Evolutionary conservation across 2,797 vertebrate genomes (phyloP).

Genomic region (Falco cherrug): DNA sequence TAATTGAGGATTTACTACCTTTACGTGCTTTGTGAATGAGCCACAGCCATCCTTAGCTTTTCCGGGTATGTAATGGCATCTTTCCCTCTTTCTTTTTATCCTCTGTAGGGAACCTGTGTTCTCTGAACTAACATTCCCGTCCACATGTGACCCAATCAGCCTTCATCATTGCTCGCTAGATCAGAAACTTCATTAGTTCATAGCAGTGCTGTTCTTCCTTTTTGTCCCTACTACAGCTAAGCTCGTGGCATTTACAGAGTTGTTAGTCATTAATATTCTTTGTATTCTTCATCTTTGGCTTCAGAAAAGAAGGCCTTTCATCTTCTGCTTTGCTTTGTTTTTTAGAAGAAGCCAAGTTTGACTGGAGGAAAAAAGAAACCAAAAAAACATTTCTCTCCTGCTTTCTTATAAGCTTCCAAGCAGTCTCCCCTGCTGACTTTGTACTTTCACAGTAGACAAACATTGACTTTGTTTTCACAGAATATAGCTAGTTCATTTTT

Average conservation of each 20-base stretch:
- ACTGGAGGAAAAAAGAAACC: slow-evolving; percentile 48
- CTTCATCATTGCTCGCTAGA: not conserved
- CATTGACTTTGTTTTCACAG: slow-evolving; percentile 58
- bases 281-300: slow-evolving; percentile 64
- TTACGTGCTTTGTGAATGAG: not conserved
- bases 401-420: slow-evolving; percentile 39
- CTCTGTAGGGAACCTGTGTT: not conserved
- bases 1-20: not conserved
- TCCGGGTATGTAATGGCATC: not conserved
- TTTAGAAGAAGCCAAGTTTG: slow-evolving; percentile 57
- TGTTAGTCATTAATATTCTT: slow-evolving; percentile 67
- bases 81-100: not conserved
- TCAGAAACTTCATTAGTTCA: slow-evolving; percentile 51
- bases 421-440: slow-evolving; percentile 57
- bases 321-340: slow-evolving; percentile 59
- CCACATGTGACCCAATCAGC: slow-evolving; percentile 7
- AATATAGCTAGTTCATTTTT: not conserved
- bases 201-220: slow-evolving; percentile 10
- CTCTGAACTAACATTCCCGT: not conserved
- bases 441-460: slow-evolving; percentile 62
- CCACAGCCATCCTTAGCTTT: not conserved
- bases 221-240: not conserved
- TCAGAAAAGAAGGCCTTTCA: slow-evolving; percentile 57
- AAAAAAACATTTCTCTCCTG: slow-evolving; percentile 12
- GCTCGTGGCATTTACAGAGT: slow-evolving; percentile 23